Conservation (phyloP, 2,113 vertebrate genomes). For the Ophthalmolycus amberensis region DNA sequence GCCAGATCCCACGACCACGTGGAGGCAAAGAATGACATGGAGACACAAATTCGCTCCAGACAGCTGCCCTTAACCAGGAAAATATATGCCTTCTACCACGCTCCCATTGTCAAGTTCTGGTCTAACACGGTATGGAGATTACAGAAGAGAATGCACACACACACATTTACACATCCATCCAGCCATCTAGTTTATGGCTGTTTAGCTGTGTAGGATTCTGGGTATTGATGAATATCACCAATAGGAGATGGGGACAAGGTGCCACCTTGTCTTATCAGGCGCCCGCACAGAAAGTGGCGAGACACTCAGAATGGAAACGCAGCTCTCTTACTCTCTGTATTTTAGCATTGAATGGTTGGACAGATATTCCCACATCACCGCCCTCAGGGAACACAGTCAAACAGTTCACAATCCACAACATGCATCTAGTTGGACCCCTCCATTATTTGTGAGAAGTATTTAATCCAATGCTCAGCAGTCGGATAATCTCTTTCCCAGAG, state of each 20-base stretch:
- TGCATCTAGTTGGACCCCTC: not conserved
- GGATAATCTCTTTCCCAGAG: not conserved
- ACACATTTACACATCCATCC: not conserved
- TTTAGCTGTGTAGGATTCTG: not conserved
- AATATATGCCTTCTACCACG: slow-evolving; percentile 97
- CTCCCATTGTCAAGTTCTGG: slow-evolving; percentile 99
- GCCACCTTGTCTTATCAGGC: slow-evolving; percentile 4
- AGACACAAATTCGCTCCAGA: slow-evolving; percentile 90
- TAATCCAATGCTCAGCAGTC: not conserved
- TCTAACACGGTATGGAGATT: slow-evolving; percentile 90
- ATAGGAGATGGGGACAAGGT: slow-evolving; percentile 16
- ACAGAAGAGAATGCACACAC: not conserved
- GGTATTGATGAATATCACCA: not conserved
- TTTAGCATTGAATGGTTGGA: not conserved
- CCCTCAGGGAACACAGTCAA: not conserved
- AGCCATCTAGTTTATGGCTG: not conserved
- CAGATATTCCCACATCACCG: not conserved
- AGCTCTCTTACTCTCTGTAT: not conserved
- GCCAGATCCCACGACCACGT: slow-evolving; percentile 84
- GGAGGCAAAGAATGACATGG: slow-evolving; percentile 89
- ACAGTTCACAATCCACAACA: not conserved
- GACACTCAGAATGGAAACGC: not conserved
- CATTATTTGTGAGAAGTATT: not conserved
- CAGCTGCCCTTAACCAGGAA: slow-evolving; percentile 95
- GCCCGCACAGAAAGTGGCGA: not conserved